Percentiles rank a stretch among this genome's conserved stretches.
Conservation (phyloP, 2,797 vertebrate species). For the Cirrhinus molitorella region DNA sequence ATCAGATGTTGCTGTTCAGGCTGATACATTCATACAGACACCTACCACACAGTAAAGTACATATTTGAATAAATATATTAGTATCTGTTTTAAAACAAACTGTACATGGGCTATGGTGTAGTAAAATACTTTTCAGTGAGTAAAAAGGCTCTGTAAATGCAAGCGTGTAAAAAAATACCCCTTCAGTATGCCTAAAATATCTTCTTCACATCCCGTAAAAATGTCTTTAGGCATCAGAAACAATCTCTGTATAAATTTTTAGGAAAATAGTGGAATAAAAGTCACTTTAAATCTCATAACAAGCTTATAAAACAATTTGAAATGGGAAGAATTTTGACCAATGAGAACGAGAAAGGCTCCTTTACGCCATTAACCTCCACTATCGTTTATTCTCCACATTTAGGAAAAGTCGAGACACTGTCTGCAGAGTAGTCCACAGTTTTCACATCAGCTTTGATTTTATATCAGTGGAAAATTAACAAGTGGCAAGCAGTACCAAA, state of each 20-base stretch:
- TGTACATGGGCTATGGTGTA: conserved; percentile 85
- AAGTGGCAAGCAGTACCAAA: conserved; percentile 40
- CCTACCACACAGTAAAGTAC: conserved; percentile 47
- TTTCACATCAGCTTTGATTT: conserved; percentile 6
- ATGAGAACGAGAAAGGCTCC: conserved; percentile 15
- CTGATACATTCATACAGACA: conserved; percentile 66
- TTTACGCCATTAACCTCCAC: conserved; percentile 6
- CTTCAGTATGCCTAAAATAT: conserved; percentile 75
- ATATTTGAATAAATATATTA: conserved; percentile 84
- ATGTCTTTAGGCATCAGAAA: conserved; percentile 76
- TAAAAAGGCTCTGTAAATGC: conserved; percentile 64
- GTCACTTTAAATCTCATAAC: conserved; percentile 43
- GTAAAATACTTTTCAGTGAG: conserved; percentile 76
- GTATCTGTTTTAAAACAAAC: conserved; percentile 89
- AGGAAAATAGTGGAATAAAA: conserved; percentile 63
- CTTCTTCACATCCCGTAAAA: conserved; percentile 68
- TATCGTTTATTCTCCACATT: conserved; percentile 23
- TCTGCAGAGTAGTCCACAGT: not conserved
- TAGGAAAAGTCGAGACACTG: not conserved
- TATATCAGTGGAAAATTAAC: not conserved
- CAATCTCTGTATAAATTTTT: conserved; percentile 71
- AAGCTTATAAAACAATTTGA: conserved; percentile 56
- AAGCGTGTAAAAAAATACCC: conserved; percentile 60
- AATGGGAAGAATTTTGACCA: conserved; percentile 33
- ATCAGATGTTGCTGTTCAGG: conserved; percentile 52